Conservation (phyloP, 2,113 vertebrate species). For the Salminus brasiliensis region DNA sequence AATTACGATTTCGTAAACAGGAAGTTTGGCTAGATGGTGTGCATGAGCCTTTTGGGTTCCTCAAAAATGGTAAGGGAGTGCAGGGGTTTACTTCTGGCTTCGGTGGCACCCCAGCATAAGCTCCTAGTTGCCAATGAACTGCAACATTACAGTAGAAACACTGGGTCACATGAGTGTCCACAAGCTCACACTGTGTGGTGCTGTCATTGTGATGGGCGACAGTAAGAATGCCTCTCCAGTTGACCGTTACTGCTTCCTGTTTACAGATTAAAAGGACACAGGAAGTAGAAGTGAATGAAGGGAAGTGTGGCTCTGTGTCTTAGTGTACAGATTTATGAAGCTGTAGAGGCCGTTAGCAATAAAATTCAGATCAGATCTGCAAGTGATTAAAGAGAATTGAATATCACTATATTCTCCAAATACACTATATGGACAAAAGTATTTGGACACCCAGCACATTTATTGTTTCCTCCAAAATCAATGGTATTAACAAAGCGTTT, state of each 20-base stretch:
- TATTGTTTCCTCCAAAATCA: no score
- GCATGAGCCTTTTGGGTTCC: not conserved
- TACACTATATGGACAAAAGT: no score
- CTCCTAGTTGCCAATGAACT: not conserved
- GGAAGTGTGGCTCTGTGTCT: not conserved
- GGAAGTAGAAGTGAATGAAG: not conserved
- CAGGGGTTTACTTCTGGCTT: not conserved
- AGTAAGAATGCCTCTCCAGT: not conserved
- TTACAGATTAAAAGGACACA: not conserved
- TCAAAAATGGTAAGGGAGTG: not conserved
- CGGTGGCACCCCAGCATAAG: not conserved
- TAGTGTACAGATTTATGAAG: not conserved
- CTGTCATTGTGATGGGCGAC: not conserved
- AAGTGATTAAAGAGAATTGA: not conserved
- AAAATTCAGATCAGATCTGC: not conserved
- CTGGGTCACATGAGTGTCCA: not conserved
- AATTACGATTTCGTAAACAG: not conserved
- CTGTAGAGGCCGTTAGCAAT: not conserved
- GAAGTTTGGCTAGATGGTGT: not conserved
- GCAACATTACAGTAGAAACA: not conserved
- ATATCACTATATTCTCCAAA: constrained; percentile 7
- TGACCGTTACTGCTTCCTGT: constrained; percentile 3
- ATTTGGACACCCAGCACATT: no score
- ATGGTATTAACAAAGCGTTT: no score
- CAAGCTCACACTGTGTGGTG: not conserved